Conservation (phyloP, 2,888 invertebrate genomes). For the Tetragonula carbonaria region DNA sequence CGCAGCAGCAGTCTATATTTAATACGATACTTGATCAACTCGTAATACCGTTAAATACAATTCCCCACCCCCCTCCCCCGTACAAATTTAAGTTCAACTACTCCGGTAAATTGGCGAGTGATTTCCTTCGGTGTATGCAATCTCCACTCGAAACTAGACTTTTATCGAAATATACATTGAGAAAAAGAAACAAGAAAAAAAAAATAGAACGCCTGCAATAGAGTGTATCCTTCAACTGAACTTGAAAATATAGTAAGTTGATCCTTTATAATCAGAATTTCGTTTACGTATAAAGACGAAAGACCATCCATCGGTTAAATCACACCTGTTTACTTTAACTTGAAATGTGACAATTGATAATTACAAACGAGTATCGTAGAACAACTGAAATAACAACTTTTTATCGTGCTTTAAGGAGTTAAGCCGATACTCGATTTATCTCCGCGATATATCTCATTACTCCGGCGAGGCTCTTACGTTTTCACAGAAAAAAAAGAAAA, state of each 20-base stretch:
- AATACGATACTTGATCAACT: background rate
- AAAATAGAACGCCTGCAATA: background rate
- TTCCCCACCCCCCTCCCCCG: background rate
- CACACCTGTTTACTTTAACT: too few species aligned
- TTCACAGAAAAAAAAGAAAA: background rate
- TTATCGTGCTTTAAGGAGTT: background rate
- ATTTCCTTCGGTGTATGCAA: background rate
- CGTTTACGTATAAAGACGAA: too few species aligned
- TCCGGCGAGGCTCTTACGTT: background rate
- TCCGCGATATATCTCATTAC: background rate
- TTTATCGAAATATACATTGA: background rate
- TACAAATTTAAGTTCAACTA: background rate
- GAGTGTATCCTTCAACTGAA: background rate
- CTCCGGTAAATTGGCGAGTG: background rate
- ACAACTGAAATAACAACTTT: too few species aligned
- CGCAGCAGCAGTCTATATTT: background rate
- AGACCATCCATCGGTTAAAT: too few species aligned
- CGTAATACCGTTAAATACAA: background rate
- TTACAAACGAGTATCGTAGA: too few species aligned
- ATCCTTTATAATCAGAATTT: too few species aligned
- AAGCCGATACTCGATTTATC: background rate
- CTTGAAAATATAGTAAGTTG: too few species aligned
- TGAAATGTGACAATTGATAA: too few species aligned
- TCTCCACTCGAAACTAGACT: background rate
- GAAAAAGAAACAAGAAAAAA: background rate